Evolutionary conservation across 2,113 vertebrate genomes (phyloP).

Genomic region (Archilochus colubris): DNA sequence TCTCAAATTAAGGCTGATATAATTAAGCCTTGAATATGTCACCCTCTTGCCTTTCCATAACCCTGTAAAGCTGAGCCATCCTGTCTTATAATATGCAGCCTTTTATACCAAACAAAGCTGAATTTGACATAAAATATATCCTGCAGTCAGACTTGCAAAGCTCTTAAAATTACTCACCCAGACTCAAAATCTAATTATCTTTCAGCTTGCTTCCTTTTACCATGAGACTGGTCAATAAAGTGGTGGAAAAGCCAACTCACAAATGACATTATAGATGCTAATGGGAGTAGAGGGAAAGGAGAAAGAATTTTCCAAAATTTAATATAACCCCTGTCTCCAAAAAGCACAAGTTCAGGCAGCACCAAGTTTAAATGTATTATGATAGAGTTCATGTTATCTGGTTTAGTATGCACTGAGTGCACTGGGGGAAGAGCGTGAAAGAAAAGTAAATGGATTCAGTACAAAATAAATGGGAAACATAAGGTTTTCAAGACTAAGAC

Average conservation of each 20-base stretch:
- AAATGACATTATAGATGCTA: slow-evolving; percentile 22
- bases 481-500: slow-evolving; percentile 45
- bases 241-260: background rate
- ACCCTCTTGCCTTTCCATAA: background rate
- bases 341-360: background rate
- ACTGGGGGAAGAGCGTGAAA: background rate
- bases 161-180: slow-evolving; percentile 51
- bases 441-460: slow-evolving; percentile 27
- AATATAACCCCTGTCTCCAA: background rate
- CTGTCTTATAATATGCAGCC: background rate
- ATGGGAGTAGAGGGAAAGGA: background rate
- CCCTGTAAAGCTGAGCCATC: background rate
- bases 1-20: background rate
- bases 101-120: slow-evolving; percentile 39
- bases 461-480: slow-evolving; percentile 47
- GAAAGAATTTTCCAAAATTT: background rate
- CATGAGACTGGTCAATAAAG: slow-evolving; percentile 27
- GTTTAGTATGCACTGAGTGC: slow-evolving; percentile 20
- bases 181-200: slow-evolving; percentile 42
- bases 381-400: background rate
- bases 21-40: background rate
- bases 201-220: slow-evolving; percentile 36
- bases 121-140: slow-evolving; percentile 40
- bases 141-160: slow-evolving; percentile 27
- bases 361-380: background rate